A percentile compares a stretch with the other conserved stretches of the same genome.
phyloP scores from a whole-genome alignment of 2,797 vertebrate genomes.

The Bufotes viridis region DNA sequence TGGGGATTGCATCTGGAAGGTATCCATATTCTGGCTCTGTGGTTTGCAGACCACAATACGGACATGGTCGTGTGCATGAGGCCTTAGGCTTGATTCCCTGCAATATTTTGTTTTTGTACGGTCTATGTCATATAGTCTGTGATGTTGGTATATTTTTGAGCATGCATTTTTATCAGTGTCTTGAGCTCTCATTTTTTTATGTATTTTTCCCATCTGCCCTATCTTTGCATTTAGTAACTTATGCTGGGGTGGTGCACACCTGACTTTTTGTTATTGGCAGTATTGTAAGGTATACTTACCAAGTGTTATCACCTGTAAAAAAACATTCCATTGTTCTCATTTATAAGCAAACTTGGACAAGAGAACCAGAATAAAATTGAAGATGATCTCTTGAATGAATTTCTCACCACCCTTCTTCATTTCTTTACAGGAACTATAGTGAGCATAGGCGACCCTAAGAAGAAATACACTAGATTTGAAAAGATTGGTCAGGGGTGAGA shows the following conservation, averaged over 20 bases:
- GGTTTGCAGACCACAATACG: too few relatives aligned
- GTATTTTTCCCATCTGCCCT: background rate
- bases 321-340: background rate
- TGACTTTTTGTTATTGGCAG: background rate
- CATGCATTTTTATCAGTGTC: too few relatives aligned
- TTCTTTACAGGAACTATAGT: constrained; percentile 89
- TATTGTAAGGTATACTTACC: background rate
- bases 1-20: too few relatives aligned
- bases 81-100: too few relatives aligned
- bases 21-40: too few relatives aligned
- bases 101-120: too few relatives aligned
- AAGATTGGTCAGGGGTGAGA: constrained; percentile 98
- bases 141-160: too few relatives aligned
- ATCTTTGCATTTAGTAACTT: background rate
- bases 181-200: too few relatives aligned
- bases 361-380: background rate
- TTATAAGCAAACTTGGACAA: background rate
- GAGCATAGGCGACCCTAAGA: constrained; percentile 98
- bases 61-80: too few relatives aligned
- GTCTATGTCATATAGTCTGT: too few relatives aligned
- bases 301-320: background rate
- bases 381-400: background rate
- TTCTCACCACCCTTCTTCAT: constrained; percentile 23
- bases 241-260: background rate
- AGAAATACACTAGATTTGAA: constrained; percentile 98